Evolutionary conservation across 2,113 vertebrate genomes (phyloP), one percentile per base, ranked within the genome.

Genomic region (Stegastes partitus): DNA sequence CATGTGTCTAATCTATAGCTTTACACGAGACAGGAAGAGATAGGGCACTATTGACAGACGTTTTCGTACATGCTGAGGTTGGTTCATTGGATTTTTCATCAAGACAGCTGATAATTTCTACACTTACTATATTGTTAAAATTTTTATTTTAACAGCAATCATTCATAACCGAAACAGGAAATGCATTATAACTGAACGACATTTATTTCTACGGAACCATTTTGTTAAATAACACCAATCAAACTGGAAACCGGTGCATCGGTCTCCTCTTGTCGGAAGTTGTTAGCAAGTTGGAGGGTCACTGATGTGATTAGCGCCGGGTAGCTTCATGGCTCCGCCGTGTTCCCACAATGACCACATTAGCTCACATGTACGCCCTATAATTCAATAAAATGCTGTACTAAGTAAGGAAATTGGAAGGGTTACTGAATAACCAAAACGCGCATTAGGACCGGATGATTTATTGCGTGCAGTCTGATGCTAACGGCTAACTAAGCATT

Each of bases 221-320:
- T 16, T 8, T 2, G 1, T 2, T 42, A 34, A 28, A 72, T 3
- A 23, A 21, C 11, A 9, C 19, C 2, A 0, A 34, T 47, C 5
- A 21, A 18, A 37, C 22, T 31, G 44, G 14, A 22, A 44, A 39
- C 37, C 28, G 4, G 18, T 6, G 37, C 53, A 58, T 34, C 50
- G 0, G 26, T 26, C 15, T 6, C 3, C 55, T 70, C 74, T 84
- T 59, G 37, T 64, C 59, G 58, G 76, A 81, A 88, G 81, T 88
- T 86, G 51, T 16, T 58, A 71, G 61, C 65, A 47, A 74, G 56
- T 85, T 83, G 6, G 18, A 21, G 31, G 26, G 42, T 50, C 53
- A 77, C 0, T 8, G 26, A 16, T 54, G 45, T 37, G 47, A 72
- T 64, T 51, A 71, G 61, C 71, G 2, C 50, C 70, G 57, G 64